Evolutionary conservation across 2,113 vertebrate genomes (phyloP).

Genomic region (Nibea coibor): DNA sequence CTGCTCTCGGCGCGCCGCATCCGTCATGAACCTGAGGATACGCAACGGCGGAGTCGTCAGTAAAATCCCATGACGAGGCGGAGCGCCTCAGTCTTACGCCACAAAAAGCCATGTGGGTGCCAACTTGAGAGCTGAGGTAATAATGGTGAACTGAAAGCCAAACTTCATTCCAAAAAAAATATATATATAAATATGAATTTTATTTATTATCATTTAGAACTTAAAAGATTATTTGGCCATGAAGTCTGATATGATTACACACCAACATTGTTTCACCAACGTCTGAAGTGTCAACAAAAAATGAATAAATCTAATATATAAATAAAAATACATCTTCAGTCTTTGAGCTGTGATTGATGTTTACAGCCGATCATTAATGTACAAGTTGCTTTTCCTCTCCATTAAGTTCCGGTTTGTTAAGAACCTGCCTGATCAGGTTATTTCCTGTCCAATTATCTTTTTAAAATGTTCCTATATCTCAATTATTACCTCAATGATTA

Average conservation of each 20-base stretch:
- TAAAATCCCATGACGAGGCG: too few species aligned
- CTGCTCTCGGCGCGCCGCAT: slow-evolving; percentile 96
- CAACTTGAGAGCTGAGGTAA: not conserved
- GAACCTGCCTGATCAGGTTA: not conserved
- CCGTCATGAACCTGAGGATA: slow-evolving; percentile 94
- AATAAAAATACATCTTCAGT: not conserved
- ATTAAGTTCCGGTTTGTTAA: not conserved
- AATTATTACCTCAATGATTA: not conserved
- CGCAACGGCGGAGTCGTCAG: not conserved
- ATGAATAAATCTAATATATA: too few species aligned
- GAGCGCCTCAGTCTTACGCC: not conserved
- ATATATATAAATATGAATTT: not conserved
- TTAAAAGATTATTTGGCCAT: not conserved
- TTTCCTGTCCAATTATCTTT: not conserved
- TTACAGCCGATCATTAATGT: not conserved
- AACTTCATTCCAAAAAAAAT: not conserved
- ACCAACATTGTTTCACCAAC: not conserved
- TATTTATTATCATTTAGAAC: not conserved
- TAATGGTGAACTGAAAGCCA: not conserved
- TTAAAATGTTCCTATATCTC: not conserved
- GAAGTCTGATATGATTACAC: not conserved
- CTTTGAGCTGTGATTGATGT: not conserved
- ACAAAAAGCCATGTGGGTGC: not conserved
- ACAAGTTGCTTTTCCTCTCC: not conserved
- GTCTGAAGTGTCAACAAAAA: not conserved